Evolutionary conservation across 2,113 vertebrate genomes (phyloP).

Genomic region (Paradoxurus hermaphroditus): DNA sequence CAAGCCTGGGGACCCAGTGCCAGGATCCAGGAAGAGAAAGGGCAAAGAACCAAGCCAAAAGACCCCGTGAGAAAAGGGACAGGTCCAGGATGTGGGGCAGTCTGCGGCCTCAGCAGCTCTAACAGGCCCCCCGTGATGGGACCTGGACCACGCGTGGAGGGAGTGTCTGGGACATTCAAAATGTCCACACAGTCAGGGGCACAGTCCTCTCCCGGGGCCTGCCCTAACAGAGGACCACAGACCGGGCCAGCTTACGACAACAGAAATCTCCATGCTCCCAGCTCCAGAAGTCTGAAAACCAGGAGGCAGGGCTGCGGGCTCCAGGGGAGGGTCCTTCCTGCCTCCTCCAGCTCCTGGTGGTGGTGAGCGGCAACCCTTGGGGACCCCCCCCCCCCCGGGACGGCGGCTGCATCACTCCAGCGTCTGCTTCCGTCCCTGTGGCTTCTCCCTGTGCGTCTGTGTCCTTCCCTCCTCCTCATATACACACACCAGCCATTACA

Average conservation of each 20-base stretch:
- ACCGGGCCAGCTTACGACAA: background rate
- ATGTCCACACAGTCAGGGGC: background rate
- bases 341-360: background rate
- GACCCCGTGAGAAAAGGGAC: background rate
- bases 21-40: background rate
- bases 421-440: background rate
- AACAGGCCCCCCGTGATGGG: no score
- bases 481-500: background rate
- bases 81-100: background rate
- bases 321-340: background rate
- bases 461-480: background rate
- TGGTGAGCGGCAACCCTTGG: background rate
- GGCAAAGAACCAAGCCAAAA: background rate
- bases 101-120: background rate
- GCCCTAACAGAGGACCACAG: background rate
- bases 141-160: background rate
- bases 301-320: background rate
- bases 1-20: background rate
- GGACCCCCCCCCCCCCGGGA: background rate
- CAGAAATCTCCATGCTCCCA: background rate
- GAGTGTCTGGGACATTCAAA: no score
- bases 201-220: fast-evolving
- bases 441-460: background rate
- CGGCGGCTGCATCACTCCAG: background rate
- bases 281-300: background rate